Conservation (phyloP, 2,113 vertebrate species). For the Antennarius striatus region DNA sequence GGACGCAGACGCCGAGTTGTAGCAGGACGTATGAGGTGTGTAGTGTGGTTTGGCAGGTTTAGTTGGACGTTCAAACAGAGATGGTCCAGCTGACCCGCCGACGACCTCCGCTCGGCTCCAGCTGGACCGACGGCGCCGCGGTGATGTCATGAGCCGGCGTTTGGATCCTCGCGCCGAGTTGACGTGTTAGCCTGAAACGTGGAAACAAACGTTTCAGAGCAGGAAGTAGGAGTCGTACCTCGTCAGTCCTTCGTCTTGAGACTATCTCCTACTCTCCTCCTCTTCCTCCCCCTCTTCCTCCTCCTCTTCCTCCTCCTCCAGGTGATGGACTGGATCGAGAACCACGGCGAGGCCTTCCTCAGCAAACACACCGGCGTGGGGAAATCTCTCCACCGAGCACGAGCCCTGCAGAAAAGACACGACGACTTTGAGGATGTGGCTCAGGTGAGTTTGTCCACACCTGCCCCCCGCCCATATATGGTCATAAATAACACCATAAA, state of each 20-base stretch:
- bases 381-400: constrained; percentile 94
- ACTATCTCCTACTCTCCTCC: no score
- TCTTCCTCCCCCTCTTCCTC: no score
- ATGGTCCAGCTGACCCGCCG: constrained; percentile 24
- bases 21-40: constrained; percentile 18
- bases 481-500: no score
- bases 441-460: constrained; percentile 81
- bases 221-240: no score
- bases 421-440: constrained; percentile 99
- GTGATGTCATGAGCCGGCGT: constrained; percentile 19
- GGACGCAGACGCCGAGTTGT: background rate
- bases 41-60: constrained; percentile 42
- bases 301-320: background rate
- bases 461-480: background rate
- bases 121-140: constrained; percentile 5
- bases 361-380: constrained; percentile 98
- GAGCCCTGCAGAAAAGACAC: constrained; percentile 96
- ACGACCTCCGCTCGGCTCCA: constrained; percentile 30
- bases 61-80: constrained; percentile 16
- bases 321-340: constrained; percentile 96
- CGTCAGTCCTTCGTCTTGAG: no score
- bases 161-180: no score
- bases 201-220: no score
- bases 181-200: background rate
- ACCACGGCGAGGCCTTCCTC: constrained; percentile 97